Evolutionary conservation across 2,888 invertebrate species (phyloP), one percentile per base, ranked within the genome.

Genomic region (Brachycybe producta): DNA sequence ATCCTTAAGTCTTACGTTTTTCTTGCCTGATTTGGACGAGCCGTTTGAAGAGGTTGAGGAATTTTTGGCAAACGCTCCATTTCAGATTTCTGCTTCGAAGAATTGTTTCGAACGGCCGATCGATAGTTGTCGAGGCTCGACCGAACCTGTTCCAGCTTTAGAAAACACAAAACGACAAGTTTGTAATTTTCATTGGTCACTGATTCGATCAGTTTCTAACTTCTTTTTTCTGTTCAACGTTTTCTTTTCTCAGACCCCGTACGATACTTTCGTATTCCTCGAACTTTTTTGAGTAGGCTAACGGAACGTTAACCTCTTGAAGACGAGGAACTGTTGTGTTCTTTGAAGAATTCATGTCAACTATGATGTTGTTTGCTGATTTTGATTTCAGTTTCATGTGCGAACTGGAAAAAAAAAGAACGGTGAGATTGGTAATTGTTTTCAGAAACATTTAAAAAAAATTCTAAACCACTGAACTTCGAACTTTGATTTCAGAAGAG

Each of bases 241-340:
- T 52, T 26, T 52, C 52, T 24, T 45, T 34, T 5, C 40, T 26
- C 17, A 51, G n/a, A n/a, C 28, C 21, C 26, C 45, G 35, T 17
- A 51, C 39, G 13, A 38, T 3, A 26, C 51, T 43, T 28, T 52
- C 52, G 24, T 51, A 52, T 38, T 52, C 52, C 19, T 52, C 50
- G 8, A 52, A 32, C 23, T 40, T 30, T 23, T 24, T 38, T 17
- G 45, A 34, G 24, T 38, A 43, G 7, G 24, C n/a, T 13, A 43
- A 2, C n/a, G n/a, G n/a, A n/a, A n/a, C n/a, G n/a, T n/a, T n/a
- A n/a, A n/a, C n/a, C n/a, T n/a, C n/a, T n/a, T 23, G 41, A 41
- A 15, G 21, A 5, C n/a, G 41, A 26, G 21, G 32, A 13, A 38
- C 38, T n/a, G 15, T 2, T 11, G 38, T 19, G 38, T 38, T 23